phyloP scores from a whole-genome alignment of 2,888 invertebrate genomes.

The Yponomeuta cagnagella region DNA sequence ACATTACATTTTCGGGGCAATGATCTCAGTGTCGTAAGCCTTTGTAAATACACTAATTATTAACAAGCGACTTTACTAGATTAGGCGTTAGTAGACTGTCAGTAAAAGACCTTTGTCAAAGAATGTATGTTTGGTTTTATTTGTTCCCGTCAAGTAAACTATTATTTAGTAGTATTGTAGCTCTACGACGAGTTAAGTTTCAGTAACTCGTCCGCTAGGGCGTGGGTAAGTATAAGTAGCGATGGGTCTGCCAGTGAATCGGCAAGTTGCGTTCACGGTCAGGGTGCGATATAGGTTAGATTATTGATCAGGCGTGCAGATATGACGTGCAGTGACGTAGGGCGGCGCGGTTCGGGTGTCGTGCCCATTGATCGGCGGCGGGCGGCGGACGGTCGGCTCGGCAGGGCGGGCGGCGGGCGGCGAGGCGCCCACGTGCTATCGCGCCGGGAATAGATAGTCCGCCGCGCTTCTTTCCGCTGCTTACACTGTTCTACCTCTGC shows the following conservation, averaged over 20 bases:
- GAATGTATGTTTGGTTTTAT: neutral
- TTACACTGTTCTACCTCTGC: constrained; percentile 30
- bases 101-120: neutral
- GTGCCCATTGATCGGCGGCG: constrained; percentile 65
- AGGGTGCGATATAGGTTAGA: constrained; percentile 3
- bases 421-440: constrained; percentile 62
- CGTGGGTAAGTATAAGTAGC: neutral
- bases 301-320: constrained; percentile 6
- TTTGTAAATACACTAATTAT: neutral
- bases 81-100: too few species aligned
- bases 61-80: neutral
- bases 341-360: constrained; percentile 30
- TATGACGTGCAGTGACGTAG: constrained; percentile 17
- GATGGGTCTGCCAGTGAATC: neutral
- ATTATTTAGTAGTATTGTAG: neutral
- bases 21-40: neutral
- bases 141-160: neutral
- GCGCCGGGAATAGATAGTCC: constrained; percentile 69
- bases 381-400: constrained; percentile 54
- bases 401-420: constrained; percentile 29
- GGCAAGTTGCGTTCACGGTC: constrained; percentile 7
- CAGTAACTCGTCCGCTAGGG: neutral
- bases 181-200: neutral
- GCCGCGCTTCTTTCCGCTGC: constrained; percentile 45
- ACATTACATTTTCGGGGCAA: neutral